These are phyloP conservation scores for Tetropium fuscum DNA, from an alignment of 2,888 invertebrate species.

Conservation along the genomic window DNA sequence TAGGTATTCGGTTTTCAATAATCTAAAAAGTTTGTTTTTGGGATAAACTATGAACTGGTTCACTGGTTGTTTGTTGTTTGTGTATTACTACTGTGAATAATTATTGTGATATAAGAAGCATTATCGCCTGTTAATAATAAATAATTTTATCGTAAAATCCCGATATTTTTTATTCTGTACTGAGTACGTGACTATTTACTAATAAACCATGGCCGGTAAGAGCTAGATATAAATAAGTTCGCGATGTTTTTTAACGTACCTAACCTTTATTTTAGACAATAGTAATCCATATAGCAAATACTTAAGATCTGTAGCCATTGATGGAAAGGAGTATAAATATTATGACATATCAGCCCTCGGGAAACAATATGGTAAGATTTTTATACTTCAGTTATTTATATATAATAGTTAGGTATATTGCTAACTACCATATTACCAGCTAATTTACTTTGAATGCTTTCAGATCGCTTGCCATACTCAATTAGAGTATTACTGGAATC, in stretches of 20 bases:
- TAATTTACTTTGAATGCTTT: no score
- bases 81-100: no score
- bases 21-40: no score
- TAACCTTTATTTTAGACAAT: slow-evolving; percentile 60
- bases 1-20: no score
- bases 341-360: slow-evolving; percentile 83
- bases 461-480: slow-evolving; percentile 89
- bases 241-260: neutral
- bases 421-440: no score
- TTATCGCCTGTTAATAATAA: slow-evolving; percentile 5
- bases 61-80: no score
- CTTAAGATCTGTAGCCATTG: slow-evolving; percentile 71
- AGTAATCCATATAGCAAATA: slow-evolving; percentile 75
- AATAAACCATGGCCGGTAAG: slow-evolving; percentile 52
- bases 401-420: no score
- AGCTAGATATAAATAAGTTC: slow-evolving; percentile 5
- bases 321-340: slow-evolving; percentile 78
- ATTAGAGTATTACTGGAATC: slow-evolving; percentile 95
- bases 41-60: no score
- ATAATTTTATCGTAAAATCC: neutral
- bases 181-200: slow-evolving; percentile 49
- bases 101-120: neutral
- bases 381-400: neutral
- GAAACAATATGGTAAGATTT: slow-evolving; percentile 80
- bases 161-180: neutral